Base-by-base conservation (phyloP, 2,888 invertebrate genomes). In the Lycophotia porphyrea region DNA sequence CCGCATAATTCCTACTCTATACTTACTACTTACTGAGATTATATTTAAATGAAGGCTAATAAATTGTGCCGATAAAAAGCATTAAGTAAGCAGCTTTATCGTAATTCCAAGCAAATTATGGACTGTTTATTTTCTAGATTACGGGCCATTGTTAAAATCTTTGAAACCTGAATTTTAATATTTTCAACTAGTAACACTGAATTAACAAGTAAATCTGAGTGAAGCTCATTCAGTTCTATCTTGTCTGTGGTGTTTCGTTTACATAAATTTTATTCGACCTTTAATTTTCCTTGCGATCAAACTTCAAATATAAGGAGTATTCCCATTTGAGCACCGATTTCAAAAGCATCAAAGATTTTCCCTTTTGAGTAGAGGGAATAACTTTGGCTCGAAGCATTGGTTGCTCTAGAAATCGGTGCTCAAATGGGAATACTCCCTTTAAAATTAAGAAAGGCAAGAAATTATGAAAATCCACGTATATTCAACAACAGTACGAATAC, bases 1-100 rank as follows among this genome's bases (percentile, higher is more conserved):
- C 60, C 21, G 60, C 58, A 21, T 76, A 31, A 65, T 44, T 60
- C 15, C 42, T 47, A 24, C 34, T 36, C 1, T 15, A 18, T 27
- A 34, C 31, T 34, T 31, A 34, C 18, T 27, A 34, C 31, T 34
- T 31, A 34, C 18, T 5, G 24, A 34, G 44, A 64, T 74, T 27
- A n/a, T 42, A 81, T 74, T 74, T 58, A 64, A 76, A 76, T 52
- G 5, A 60, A 55, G 36, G 36, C 5, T 34, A 18, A 34, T 71
- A 79, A 39, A 58, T 34, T 58, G 21, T 31, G 44, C n/a, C n/a
- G 69, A 55, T 75, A 24, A 68, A 49, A 74, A 75, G 42, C 18
- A 9, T 36, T n/a, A 47, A 39, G 47, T 74, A 47, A 39, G 47
- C 9, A 5, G 15, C 9, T 75, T n/a, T 74, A 24, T 36, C 36